These are phyloP conservation scores for Lerema accius DNA, from an alignment of 1,140 invertebrate species.

Conservation along the genomic window DNA sequence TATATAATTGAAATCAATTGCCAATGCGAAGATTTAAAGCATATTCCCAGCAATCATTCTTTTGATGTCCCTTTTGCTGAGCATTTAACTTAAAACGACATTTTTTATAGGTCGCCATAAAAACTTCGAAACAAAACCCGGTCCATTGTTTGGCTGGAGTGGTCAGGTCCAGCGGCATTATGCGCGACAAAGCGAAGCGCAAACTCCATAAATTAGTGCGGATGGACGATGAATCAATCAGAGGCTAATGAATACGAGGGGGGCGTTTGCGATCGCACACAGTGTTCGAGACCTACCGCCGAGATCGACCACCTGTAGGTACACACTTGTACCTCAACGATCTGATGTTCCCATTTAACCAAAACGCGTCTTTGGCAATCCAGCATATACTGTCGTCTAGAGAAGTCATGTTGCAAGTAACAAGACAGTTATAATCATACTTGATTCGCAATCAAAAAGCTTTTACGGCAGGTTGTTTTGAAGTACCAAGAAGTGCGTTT, in stretches of 20 bases:
- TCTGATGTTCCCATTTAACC: neutral
- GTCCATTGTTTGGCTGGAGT: conserved; percentile 43
- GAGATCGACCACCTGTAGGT: conserved; percentile 31
- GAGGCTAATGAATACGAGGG: conserved; percentile 60
- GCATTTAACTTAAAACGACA: conserved; percentile 34
- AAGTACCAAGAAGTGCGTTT: conserved; percentile 42
- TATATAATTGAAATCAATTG: too few species aligned
- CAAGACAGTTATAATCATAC: conserved; percentile 29
- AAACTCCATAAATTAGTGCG: conserved; percentile 63
- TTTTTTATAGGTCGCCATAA: conserved; percentile 22
- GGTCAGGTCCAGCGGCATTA: conserved; percentile 42
- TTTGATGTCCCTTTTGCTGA: conserved; percentile 1
- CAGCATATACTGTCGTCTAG: conserved; percentile 3
- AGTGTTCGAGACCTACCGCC: conserved; percentile 43
- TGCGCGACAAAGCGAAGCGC: conserved; percentile 58
- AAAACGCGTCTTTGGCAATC: neutral
- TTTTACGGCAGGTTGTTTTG: conserved; percentile 40
- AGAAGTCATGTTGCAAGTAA: conserved; percentile 25
- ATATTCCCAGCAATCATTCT: conserved; percentile 4
- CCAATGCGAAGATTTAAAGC: conserved; percentile 5
- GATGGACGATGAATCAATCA: conserved; percentile 76
- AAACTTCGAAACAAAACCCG: conserved; percentile 23
- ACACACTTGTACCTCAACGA: conserved; percentile 7
- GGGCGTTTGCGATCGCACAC: conserved; percentile 61
- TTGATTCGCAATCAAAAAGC: conserved; percentile 43